Base-by-base conservation (phyloP, 1,140 invertebrate genomes). In the Idris sp. region DNA sequence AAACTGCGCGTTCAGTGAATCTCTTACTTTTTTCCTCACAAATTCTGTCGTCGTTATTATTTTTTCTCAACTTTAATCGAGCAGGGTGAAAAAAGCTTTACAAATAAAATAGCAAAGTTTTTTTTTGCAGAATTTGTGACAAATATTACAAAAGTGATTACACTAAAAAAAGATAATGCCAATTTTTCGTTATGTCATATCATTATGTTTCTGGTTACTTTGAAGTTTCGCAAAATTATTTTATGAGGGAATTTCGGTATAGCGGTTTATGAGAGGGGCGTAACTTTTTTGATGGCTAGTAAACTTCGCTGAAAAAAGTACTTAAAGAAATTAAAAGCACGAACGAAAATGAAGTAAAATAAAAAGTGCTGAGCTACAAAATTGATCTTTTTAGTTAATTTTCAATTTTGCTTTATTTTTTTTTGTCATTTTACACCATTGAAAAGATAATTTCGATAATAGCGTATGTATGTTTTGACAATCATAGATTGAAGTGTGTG, bases 301-400 rank as follows among this genome's bases (percentile, higher is more conserved):
- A 67, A 74, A 74, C 54, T 67, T 38, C 18, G 30, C 44, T 10
- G 48, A 48, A n/a, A 22, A 40, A 67, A 67, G 62, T 74, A 74
- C 71, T 74, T 74, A 74, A 74, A 74, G 71, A 74, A 67, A 74
- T 74, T 74, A 74, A 74, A 74, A 74, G 62, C 22, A 49, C 40
- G 22, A 31, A 0, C 9, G 14, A 25, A 48, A 44, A 44, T 46
- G 10, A 40, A 46, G 62, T 13, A 48, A 68, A 49, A 25, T 1
- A 15, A 36, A 18, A 15, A 7, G 8, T 8, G 2, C 0, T 18
- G 26, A 46, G 22, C 16, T 35, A 1, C 30, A 18, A 10, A 13
- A 65, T 65, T 54, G 13, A 8, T 44, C 43, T 53, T 41, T 26
- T 31, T n/a, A n/a, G n/a, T n/a, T n/a, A n/a, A n/a, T n/a, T n/a